A percentile compares a stretch with the other conserved stretches of the same genome.
These are phyloP conservation scores for Cheilosia urbana DNA, from an alignment of 2,888 invertebrate genomes.

Conservation along the genomic window DNA sequence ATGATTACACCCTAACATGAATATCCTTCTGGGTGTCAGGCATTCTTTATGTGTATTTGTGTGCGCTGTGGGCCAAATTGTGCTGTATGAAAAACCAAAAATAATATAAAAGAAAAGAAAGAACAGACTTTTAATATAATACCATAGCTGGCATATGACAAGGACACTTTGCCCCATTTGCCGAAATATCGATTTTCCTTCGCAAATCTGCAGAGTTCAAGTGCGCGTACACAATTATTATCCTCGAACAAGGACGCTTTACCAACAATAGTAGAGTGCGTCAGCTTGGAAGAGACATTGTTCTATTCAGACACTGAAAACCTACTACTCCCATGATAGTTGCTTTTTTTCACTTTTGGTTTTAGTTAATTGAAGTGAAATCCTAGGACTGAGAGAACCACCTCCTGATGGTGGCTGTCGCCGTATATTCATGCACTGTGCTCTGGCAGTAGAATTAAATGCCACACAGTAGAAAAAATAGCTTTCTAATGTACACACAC, in stretches of 20 bases:
- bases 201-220: constrained; percentile 50
- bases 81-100: neutral
- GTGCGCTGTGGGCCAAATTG: constrained; percentile 25
- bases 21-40: constrained; percentile 15
- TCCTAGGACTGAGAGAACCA: constrained; percentile 23
- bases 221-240: constrained; percentile 43
- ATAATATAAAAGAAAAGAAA: neutral
- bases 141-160: constrained; percentile 14
- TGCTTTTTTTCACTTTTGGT: constrained; percentile 40
- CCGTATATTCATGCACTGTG: constrained; percentile 10
- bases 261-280: constrained; percentile 30
- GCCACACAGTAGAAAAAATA: constrained; percentile 14
- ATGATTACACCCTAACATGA: constrained; percentile 34
- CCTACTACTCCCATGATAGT: constrained; percentile 29
- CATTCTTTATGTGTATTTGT: neutral
- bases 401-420: constrained; percentile 20
- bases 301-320: neutral
- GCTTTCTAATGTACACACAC: neutral
- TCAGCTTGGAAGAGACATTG: constrained; percentile 23
- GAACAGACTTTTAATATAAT: constrained; percentile 19
- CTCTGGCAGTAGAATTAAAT: constrained; percentile 21
- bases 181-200: constrained; percentile 52
- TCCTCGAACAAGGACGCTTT: constrained; percentile 36
- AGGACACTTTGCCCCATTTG: constrained; percentile 21
- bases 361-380: constrained; percentile 64